phyloP scores from a whole-genome alignment of 2,113 vertebrate genomes.

The Malurus elegans region DNA sequence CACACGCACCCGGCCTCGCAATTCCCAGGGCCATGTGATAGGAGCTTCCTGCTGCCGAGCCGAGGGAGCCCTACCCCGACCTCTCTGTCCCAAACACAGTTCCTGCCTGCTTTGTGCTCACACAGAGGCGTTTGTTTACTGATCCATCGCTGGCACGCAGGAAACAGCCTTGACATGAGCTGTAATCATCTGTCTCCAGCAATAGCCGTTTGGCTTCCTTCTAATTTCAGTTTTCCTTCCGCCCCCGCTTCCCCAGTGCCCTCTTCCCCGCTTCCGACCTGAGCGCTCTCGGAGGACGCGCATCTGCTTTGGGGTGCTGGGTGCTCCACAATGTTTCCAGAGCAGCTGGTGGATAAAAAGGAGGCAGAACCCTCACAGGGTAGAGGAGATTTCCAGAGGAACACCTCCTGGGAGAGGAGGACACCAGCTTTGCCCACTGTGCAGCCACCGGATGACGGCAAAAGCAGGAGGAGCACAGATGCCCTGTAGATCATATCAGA shows the following conservation, averaged over 20 bases:
- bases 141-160: slow-evolving; percentile 69
- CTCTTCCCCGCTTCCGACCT: slow-evolving; percentile 28
- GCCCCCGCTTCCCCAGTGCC: neutral
- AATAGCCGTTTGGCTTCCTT: slow-evolving; percentile 58
- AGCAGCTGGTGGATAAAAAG: neutral
- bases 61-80: slow-evolving; percentile 55
- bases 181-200: slow-evolving; percentile 68
- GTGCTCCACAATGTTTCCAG: neutral
- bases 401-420: neutral
- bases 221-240: slow-evolving; percentile 64
- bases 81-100: slow-evolving; percentile 58
- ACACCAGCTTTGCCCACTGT: neutral
- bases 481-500: neutral
- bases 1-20: neutral
- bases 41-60: slow-evolving; percentile 55
- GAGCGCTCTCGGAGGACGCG: neutral
- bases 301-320: neutral
- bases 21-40: slow-evolving; percentile 69
- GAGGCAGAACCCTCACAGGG: neutral
- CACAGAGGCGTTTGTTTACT: slow-evolving; percentile 72
- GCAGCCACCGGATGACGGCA: rapidly evolving
- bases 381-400: neutral
- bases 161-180: slow-evolving; percentile 71
- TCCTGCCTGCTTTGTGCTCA: slow-evolving; percentile 64
- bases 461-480: neutral